These are phyloP conservation scores for Agriopis marginaria DNA, from an alignment of 2,888 invertebrate species.

Conservation along the genomic window DNA sequence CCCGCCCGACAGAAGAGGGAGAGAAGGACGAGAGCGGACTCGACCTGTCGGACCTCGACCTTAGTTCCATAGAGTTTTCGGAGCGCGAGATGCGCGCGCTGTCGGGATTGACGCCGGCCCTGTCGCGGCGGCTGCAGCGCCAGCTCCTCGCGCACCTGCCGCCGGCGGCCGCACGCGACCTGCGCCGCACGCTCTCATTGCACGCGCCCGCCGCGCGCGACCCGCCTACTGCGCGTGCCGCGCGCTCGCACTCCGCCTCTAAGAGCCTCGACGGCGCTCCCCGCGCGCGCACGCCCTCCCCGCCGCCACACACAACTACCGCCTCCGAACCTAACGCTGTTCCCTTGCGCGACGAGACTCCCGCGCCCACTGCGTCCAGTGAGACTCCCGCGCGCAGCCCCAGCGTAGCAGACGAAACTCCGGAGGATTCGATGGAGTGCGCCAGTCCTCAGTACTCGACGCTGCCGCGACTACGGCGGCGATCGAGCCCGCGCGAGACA, in stretches of 20 bases:
- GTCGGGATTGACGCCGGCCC: slow-evolving; percentile 89
- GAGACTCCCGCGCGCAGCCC: slow-evolving; percentile 6
- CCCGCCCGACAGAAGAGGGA: slow-evolving; percentile 53
- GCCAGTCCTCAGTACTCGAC: slow-evolving; percentile 64
- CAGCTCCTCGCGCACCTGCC: slow-evolving; percentile 90
- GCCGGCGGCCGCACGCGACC: slow-evolving; percentile 88
- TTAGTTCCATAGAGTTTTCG: slow-evolving; percentile 89
- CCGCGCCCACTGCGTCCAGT: slow-evolving; percentile 8
- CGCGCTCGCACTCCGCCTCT: slow-evolving; percentile 67
- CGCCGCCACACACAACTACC: slow-evolving; percentile 39
- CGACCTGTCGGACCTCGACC: slow-evolving; percentile 88
- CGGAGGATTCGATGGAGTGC: slow-evolving; percentile 16
- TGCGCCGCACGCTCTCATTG: slow-evolving; percentile 89
- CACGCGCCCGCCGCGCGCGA: slow-evolving; percentile 61
- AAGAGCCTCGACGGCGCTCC: slow-evolving; percentile 41
- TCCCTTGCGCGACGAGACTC: neutral
- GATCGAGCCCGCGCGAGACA: slow-evolving; percentile 48
- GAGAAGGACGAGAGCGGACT: slow-evolving; percentile 65
- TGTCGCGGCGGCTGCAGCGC: slow-evolving; percentile 90
- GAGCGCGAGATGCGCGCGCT: slow-evolving; percentile 90
- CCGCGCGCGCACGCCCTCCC: slow-evolving; percentile 35
- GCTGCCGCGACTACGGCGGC: slow-evolving; percentile 68
- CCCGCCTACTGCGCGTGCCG: slow-evolving; percentile 45
- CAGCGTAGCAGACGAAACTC: slow-evolving; percentile 25
- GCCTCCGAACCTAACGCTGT: slow-evolving; percentile 50